Percentiles rank a stretch among this genome's conserved stretches.
Evolutionary conservation across 2,797 vertebrate genomes (phyloP).

Genomic region (Sitta carolinensis): DNA sequence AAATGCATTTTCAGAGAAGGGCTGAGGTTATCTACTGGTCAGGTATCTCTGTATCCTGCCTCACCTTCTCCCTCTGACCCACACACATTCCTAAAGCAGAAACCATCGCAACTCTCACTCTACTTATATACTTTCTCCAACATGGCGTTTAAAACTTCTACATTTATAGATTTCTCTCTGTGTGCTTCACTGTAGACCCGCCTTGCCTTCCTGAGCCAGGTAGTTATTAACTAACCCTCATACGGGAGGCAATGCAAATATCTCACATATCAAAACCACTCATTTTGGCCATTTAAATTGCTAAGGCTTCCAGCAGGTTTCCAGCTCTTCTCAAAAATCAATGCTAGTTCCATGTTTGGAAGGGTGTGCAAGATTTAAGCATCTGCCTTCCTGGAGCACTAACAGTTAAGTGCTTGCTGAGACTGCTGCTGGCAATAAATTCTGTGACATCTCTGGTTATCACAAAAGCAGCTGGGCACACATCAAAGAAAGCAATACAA

Average conservation of each 20-base stretch:
- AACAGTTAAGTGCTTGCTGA: slow-evolving; percentile 3
- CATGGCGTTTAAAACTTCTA: not conserved
- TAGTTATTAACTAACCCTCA: not conserved
- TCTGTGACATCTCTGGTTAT: slow-evolving; percentile 2
- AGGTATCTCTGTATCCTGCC: not conserved
- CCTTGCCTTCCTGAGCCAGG: not conserved
- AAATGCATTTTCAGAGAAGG: not conserved
- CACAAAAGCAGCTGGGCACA: slow-evolving; percentile 13
- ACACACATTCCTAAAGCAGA: not conserved
- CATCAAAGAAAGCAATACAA: not conserved
- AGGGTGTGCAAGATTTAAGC: not conserved
- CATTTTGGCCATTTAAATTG: not conserved
- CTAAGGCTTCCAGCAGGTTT: not conserved
- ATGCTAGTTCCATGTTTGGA: not conserved
- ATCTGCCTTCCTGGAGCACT: not conserved
- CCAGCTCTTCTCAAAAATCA: not conserved
- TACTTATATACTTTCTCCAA: not conserved
- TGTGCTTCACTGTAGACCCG: not conserved
- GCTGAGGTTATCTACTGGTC: not conserved
- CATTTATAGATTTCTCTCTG: not conserved
- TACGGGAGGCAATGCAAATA: not conserved
- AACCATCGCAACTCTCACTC: not conserved
- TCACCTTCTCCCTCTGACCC: not conserved
- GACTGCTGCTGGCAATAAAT: not conserved
- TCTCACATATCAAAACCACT: not conserved